Percentiles rank a stretch among this genome's conserved stretches.
phyloP scores from a whole-genome alignment of 2,888 invertebrate genomes.

The Meta bourneti region DNA sequence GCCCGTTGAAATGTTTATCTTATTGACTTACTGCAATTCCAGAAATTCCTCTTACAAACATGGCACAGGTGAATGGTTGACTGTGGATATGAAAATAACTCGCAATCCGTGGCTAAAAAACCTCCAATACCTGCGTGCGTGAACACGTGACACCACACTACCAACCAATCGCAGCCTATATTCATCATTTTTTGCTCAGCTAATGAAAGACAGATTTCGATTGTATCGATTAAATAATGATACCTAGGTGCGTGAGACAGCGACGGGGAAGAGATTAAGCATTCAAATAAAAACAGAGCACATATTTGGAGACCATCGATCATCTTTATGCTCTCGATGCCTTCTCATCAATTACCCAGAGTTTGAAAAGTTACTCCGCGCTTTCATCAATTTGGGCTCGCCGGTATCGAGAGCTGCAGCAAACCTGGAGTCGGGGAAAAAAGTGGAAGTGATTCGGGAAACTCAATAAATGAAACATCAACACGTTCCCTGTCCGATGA shows the following conservation, averaged over 20 bases:
- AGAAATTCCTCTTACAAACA: too few relatives aligned
- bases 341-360: slow-evolving; percentile 2
- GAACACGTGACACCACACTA: neutral
- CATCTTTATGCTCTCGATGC: slow-evolving; percentile 31
- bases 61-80: too few relatives aligned
- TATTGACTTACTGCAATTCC: too few relatives aligned
- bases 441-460: neutral
- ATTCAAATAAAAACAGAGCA: slow-evolving; percentile 45
- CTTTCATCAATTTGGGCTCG: slow-evolving; percentile 2
- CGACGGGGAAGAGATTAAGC: slow-evolving; percentile 8
- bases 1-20: too few relatives aligned
- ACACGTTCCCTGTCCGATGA: neutral
- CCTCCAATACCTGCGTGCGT: neutral
- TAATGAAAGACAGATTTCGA: slow-evolving; percentile 21
- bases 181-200: neutral
- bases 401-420: too few relatives aligned
- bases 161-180: neutral
- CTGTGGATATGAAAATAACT: too few relatives aligned
- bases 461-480: slow-evolving; percentile 1
- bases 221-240: slow-evolving; percentile 53
- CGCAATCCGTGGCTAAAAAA: too few relatives aligned
- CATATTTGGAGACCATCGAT: slow-evolving; percentile 49
- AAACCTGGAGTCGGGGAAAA: neutral
- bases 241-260: neutral
- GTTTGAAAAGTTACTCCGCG: slow-evolving; percentile 5